Evolutionary conservation across 2,888 invertebrate species (phyloP), one percentile per base, ranked within the genome.

Genomic region (Habrosyne pyritoides): DNA sequence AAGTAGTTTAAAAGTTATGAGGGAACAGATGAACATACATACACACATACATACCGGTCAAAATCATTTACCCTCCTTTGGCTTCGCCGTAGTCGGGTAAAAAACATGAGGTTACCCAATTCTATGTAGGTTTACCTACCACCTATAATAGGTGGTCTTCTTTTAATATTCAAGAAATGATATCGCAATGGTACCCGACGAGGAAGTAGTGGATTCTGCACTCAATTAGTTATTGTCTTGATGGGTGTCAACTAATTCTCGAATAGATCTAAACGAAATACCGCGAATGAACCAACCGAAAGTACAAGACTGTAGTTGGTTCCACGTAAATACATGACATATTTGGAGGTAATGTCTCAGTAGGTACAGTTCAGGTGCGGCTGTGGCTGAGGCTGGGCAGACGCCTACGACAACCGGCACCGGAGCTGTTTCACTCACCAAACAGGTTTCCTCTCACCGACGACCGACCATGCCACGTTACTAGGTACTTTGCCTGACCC

Each of bases 381-480:
- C 48, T 12, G 8, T 5, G 18, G 46, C 18, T 18, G 46, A 14
- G 47, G 21, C 22, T 26, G 48, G 48, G 48, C 83, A 80, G 82
- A 84, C 88, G 84, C 89, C 81, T 77, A 81, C 84, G 67, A 70
- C 62, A 67, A 69, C 68, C 76, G 75, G 71, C 70, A 70, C 67
- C 64, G 75, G 62, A 67, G 67, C 42, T n/a, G 14, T 36, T n/a
- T 42, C 8, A 69, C 66, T 71, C 66, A 72, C 75, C 79, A 86
- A 91, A 91, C 91, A 77, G 89, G 91, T 91, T 91, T 77, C 91
- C 90, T 84, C 89, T 91, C 90, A 87, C 90, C 78, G 69, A 57
- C 77, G 42, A 42, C 24, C 24, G 24, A 24, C 42, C 42, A 42
- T 42, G 42, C 50, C 50, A 50, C 50, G 50, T 47, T 50, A 8